A percentile compares a stretch with the other conserved stretches of the same genome.
Conservation (phyloP, 53 echinoderm and acorn worm genomes). For the Holothuria scabra region DNA sequence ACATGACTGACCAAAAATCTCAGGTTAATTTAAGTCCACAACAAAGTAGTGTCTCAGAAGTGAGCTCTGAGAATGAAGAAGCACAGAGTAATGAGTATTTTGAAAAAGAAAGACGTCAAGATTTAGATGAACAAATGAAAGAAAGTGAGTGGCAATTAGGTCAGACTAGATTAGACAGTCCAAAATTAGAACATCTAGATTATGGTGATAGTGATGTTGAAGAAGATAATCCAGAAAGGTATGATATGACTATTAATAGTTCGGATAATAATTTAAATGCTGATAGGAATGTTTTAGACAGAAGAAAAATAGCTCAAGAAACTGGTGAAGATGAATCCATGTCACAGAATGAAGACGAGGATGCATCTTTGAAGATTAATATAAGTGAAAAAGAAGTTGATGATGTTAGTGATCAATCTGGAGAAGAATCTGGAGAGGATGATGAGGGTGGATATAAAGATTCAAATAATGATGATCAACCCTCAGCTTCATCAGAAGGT, state of each 20-base stretch:
- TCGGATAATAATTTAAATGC: not conserved
- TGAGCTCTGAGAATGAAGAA: conserved; percentile 39
- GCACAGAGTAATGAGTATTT: conserved; percentile 2
- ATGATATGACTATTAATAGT: conserved; percentile 21
- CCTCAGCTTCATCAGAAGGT: not conserved
- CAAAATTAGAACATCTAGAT: conserved; percentile 28
- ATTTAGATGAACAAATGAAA: not conserved
- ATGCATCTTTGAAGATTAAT: not conserved
- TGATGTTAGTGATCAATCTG: conserved; percentile 45
- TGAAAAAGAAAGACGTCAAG: conserved; percentile 11
- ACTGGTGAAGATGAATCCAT: conserved; percentile 13
- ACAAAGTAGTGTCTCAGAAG: conserved; percentile 21
- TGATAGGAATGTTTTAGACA: conserved; percentile 35
- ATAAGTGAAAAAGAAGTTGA: conserved; percentile 40
- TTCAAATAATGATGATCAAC: not conserved
- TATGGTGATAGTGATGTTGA: conserved; percentile 44
- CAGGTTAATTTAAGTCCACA: conserved; percentile 7
- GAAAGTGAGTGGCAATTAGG: conserved; percentile 9
- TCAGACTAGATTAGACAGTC: conserved; percentile 22
- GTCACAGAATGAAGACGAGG: conserved; percentile 11
- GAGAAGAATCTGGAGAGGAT: conserved; percentile 11
- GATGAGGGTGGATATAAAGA: not conserved
- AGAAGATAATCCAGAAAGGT: conserved; percentile 40
- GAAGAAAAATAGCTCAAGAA: conserved; percentile 9
- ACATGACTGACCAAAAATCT: not conserved